Conservation (phyloP, 53 echinoderm and acorn worm species). For the Zoroaster sp. region DNA sequence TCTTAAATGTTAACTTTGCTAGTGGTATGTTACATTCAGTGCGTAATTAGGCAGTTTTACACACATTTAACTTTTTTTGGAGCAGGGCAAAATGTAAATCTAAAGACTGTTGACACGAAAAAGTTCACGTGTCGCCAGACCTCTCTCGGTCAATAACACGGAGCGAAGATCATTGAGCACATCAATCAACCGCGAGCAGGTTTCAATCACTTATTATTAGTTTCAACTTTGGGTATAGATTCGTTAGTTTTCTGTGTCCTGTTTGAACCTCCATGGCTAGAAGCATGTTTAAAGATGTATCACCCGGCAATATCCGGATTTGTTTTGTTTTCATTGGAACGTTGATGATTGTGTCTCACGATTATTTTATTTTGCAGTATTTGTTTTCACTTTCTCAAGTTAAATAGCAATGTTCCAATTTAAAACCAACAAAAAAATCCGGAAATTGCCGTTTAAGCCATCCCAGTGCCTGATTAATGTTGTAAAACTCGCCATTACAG, state of each 20-base stretch:
- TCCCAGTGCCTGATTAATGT: too few relatives aligned
- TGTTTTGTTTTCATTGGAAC: too few relatives aligned
- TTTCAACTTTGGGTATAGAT: neutral
- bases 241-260: neutral
- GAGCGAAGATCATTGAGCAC: neutral
- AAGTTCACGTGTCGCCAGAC: neutral
- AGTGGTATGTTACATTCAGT: neutral
- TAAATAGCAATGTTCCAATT: too few relatives aligned
- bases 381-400: too few relatives aligned
- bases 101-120: neutral
- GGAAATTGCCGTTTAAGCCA: too few relatives aligned
- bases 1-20: neutral
- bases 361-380: too few relatives aligned
- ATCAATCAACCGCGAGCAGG: neutral
- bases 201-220: neutral
- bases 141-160: neutral
- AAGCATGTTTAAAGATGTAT: too few relatives aligned
- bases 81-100: neutral
- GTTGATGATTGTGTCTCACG: too few relatives aligned
- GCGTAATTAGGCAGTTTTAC: neutral
- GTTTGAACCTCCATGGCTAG: too few relatives aligned
- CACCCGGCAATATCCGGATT: too few relatives aligned
- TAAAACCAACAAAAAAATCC: too few relatives aligned
- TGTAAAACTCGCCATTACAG: neutral
- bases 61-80: neutral